Conservation (phyloP, 2,113 vertebrate species). For the Megaceryle maxima region DNA sequence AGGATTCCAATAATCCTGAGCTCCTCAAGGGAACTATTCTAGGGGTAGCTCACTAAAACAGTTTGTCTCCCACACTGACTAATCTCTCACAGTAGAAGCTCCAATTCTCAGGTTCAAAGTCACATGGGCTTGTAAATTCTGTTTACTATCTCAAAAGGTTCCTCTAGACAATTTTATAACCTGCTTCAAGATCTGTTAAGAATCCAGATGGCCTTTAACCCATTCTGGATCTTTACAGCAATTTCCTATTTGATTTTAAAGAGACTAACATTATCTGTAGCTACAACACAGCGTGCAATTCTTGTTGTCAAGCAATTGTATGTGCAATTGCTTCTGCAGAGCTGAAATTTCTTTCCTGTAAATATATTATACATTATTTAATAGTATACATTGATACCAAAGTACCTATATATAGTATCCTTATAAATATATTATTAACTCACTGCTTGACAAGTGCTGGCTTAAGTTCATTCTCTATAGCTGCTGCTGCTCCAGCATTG, state of each 20-base stretch:
- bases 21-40: neutral
- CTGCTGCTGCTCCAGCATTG: neutral
- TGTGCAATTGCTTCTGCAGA: neutral
- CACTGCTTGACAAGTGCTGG: neutral
- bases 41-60: neutral
- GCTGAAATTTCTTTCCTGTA: slow-evolving; percentile 40
- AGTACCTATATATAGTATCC: slow-evolving; percentile 42
- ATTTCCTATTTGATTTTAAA: neutral
- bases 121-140: neutral
- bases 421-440: slow-evolving; percentile 57
- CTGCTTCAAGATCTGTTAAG: neutral
- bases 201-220: neutral
- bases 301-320: neutral
- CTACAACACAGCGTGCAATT: neutral
- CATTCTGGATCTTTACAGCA: neutral
- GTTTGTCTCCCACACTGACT: neutral
- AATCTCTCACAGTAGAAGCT: neutral
- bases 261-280: neutral
- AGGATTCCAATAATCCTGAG: slow-evolving; percentile 33
- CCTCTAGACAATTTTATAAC: slow-evolving; percentile 8
- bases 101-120: neutral
- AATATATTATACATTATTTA: slow-evolving; percentile 65
- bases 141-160: neutral
- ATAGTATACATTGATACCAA: slow-evolving; percentile 41
- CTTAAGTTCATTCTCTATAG: slow-evolving; percentile 17